Evolutionary conservation across 2,888 invertebrate genomes (phyloP), one percentile per base, ranked within the genome.

Genomic region (Lasioglossum villosulum): DNA sequence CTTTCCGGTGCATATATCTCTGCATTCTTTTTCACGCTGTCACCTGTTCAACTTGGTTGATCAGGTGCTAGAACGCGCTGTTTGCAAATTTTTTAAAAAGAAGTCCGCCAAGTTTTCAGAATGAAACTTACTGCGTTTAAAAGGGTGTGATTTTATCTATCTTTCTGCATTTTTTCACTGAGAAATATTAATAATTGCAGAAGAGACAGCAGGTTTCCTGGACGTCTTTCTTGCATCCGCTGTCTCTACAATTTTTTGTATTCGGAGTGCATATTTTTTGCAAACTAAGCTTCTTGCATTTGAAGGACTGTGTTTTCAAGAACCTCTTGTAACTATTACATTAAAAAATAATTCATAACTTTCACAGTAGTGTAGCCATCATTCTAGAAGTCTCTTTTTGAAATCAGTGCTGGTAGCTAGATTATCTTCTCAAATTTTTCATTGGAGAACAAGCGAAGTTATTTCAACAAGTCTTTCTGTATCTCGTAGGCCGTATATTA

Each of bases 81-180:
- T n/a, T n/a, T 4, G n/a, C 12, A 27, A n/a, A 59, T 59, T 59
- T 59, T 14, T 27, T 14, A 0, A 2, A 52, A 1, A 27, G 1
- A 59, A 27, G 12, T n/a, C 27, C 4, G 12, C 1, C 56, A 12
- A 27, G 1, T n/a, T 12, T 56, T 56, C n/a, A 1, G 3, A n/a
- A 4, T 4, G 27, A 1, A 56, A 56, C 27, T 27, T 12, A 4
- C 12, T 27, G n/a, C 27, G 27, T 56, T 10, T 12, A 12, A 56
- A n/a, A 56, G 12, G 4, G 4, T 1, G 4, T 27, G n/a, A 0
- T 27, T n/a, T 12, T 0, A 12, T 12, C 12, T 1, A 56, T 1
- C 12, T 12, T 12, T 4, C 10, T 1, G 4, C 4, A 56, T 56
- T 56, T 56, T 56, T 56, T n/a, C 56, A 10, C 12, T 12, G 2